A percentile compares a stretch with the other conserved stretches of the same genome.
phyloP scores from a whole-genome alignment of 1,140 invertebrate genomes.

The Anagrus nilaparvatae region DNA sequence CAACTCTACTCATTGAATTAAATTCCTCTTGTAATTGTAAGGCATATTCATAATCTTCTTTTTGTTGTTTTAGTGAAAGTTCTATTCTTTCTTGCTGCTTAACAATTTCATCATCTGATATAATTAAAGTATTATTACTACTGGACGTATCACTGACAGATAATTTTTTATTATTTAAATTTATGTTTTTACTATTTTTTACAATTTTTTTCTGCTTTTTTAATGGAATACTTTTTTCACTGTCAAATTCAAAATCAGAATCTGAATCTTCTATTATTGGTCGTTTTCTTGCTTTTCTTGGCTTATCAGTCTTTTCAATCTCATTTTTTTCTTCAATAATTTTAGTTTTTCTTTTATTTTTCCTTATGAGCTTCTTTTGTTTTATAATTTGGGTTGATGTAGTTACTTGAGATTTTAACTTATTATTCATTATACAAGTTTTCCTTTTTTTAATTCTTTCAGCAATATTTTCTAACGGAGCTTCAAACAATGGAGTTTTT shows the following conservation, averaged over 20 bases:
- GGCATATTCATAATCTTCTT: constrained; percentile 34
- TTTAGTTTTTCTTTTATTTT: not conserved
- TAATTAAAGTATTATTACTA: constrained; percentile 2
- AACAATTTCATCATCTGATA: constrained; percentile 23
- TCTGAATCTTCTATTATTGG: no score
- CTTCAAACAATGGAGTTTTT: constrained; percentile 7
- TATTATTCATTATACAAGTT: constrained; percentile 11
- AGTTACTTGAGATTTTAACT: not conserved
- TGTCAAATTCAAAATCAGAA: no score
- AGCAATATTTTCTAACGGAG: constrained; percentile 34
- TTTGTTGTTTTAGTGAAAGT: constrained; percentile 30
- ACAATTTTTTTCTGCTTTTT: constrained; percentile 1
- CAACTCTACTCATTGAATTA: constrained; percentile 32
- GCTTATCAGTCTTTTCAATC: not conserved
- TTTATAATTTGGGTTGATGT: not conserved
- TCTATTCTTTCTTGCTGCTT: constrained; percentile 33
- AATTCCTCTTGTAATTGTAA: constrained; percentile 32
- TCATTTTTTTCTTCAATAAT: no score
- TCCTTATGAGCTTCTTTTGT: not conserved
- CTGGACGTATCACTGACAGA: constrained; percentile 1
- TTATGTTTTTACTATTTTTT: not conserved
- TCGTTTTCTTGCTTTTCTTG: constrained; percentile 8
- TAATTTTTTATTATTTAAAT: not conserved
- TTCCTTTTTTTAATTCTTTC: constrained; percentile 38
- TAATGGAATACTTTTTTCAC: constrained; percentile 2